Evolutionary conservation across 2,888 invertebrate genomes (phyloP).

Genomic region (Lasioglossum vierecki): DNA sequence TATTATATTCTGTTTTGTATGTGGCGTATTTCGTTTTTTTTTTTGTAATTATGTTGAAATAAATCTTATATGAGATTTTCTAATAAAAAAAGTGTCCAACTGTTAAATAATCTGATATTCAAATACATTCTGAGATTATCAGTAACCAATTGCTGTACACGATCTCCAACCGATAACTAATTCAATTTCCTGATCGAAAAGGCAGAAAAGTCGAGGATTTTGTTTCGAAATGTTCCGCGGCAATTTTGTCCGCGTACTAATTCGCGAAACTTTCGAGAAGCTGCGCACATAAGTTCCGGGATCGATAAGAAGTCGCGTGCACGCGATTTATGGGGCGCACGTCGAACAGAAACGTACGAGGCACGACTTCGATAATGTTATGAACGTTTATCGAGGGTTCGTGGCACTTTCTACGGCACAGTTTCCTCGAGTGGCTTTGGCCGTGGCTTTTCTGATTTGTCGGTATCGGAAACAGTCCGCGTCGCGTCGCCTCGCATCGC

Average conservation of each 20-base stretch:
- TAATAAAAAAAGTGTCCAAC: too few relatives aligned
- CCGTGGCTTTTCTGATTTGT: slow-evolving; percentile 44
- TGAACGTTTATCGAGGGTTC: slow-evolving; percentile 65
- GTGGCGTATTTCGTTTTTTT: too few relatives aligned
- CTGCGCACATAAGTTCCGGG: slow-evolving; percentile 26
- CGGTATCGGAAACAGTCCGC: slow-evolving; percentile 2
- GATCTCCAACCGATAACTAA: too few relatives aligned
- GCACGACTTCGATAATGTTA: slow-evolving; percentile 65
- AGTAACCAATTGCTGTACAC: too few relatives aligned
- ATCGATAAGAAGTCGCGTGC: slow-evolving; percentile 58
- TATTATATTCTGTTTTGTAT: too few relatives aligned
- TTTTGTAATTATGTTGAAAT: too few relatives aligned
- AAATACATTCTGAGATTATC: too few relatives aligned
- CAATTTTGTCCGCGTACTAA: slow-evolving; percentile 20
- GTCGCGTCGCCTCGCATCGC: too few relatives aligned
- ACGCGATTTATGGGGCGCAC: slow-evolving; percentile 62
- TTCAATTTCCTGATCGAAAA: background rate
- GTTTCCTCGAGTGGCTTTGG: slow-evolving; percentile 19
- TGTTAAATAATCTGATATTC: too few relatives aligned
- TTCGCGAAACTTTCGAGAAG: slow-evolving; percentile 5
- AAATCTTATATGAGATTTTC: too few relatives aligned
- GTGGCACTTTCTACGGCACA: slow-evolving; percentile 48
- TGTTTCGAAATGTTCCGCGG: background rate
- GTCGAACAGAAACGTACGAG: slow-evolving; percentile 55
- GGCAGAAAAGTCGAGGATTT: background rate